phyloP scores from a whole-genome alignment of 2,113 vertebrate species.

The Xenopus tropicalis region UCB_Xtro_10.0 CM004443.2:133024501-133025000 shows the following conservation, averaged over 20 bases:
- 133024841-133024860: constrained; percentile 44
- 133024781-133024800: constrained; percentile 70
- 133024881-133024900: constrained; percentile 72
- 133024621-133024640: constrained; percentile 57
- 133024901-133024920: constrained; percentile 74
- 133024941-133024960: constrained; percentile 81
- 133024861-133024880: constrained; percentile 61
- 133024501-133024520: constrained; percentile 74
- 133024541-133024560: constrained; percentile 68
- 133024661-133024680: constrained; percentile 65
- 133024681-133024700: constrained; percentile 62
- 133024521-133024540: constrained; percentile 75
- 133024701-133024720: constrained; percentile 55
- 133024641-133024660: constrained; percentile 55
- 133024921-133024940: constrained; percentile 80
- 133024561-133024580: constrained; percentile 69
- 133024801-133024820: constrained; percentile 52
- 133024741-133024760: constrained; percentile 68
- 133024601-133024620: constrained; percentile 71
- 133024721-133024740: constrained; percentile 65
- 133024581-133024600: constrained; percentile 69
- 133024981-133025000: constrained; percentile 86
- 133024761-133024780: constrained; percentile 70
- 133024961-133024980: constrained; percentile 86
- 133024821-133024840: constrained; percentile 27